Evolutionary conservation across 92 coral and sea anemone genomes (phyloP).

Genomic region (Pocillopora grandis): DNA sequence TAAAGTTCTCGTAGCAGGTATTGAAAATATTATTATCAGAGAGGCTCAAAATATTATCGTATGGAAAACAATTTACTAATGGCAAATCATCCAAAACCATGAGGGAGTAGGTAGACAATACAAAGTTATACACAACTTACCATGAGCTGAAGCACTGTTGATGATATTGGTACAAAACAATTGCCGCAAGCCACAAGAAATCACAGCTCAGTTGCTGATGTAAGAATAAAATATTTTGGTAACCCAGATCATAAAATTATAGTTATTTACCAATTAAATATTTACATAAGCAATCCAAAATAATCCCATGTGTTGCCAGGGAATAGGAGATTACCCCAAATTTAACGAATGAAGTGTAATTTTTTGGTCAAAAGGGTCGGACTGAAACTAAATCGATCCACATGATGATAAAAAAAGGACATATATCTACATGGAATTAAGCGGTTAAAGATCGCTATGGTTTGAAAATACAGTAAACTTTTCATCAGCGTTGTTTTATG

Average conservation of each 20-base stretch:
- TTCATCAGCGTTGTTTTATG: too few relatives aligned
- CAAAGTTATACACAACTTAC: constrained; percentile 2
- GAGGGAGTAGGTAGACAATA: background rate
- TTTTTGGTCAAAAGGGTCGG: background rate
- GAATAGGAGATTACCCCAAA: background rate
- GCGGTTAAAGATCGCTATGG: constrained; percentile 15
- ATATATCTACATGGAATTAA: background rate
- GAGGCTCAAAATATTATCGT: constrained; percentile 23
- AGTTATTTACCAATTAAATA: constrained; percentile 49
- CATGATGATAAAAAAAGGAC: background rate
- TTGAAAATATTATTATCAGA: background rate
- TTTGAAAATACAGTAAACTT: too few relatives aligned
- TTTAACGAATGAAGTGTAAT: background rate
- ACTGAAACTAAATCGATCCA: background rate
- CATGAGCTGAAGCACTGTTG: constrained; percentile 17
- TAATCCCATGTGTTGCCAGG: background rate
- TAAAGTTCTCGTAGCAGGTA: constrained; percentile 2
- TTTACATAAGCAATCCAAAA: constrained; percentile 29
- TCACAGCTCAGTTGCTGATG: constrained; percentile 52
- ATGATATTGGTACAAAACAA: constrained; percentile 24
- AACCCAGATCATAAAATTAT: constrained; percentile 42
- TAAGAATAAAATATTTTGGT: constrained; percentile 55
- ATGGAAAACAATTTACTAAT: constrained; percentile 24
- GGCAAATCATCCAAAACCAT: background rate
- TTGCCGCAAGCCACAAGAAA: constrained; percentile 27